Conservation (phyloP, 2,113 vertebrate genomes). For the Nothocercus julius region DNA sequence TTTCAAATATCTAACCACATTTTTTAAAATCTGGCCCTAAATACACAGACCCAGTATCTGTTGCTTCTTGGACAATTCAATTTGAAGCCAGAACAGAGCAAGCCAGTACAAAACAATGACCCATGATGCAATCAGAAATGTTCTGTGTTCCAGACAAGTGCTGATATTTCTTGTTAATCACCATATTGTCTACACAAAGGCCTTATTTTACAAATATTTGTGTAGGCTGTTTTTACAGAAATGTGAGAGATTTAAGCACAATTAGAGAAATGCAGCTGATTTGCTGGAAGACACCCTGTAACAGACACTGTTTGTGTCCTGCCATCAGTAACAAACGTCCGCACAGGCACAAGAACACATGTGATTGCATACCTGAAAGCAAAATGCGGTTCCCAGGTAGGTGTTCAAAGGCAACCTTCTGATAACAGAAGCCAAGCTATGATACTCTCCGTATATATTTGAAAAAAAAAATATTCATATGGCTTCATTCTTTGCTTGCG, state of each 20-base stretch:
- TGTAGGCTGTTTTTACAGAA: neutral
- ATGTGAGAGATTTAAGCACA: neutral
- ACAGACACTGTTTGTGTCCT: neutral
- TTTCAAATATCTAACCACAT: neutral
- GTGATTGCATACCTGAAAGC: neutral
- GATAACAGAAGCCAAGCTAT: neutral
- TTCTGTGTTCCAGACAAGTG: neutral
- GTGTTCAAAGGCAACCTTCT: neutral
- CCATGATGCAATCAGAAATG: neutral
- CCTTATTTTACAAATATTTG: neutral
- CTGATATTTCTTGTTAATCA: neutral
- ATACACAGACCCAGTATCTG: neutral
- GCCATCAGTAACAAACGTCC: neutral
- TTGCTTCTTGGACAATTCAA: neutral
- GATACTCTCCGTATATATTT: neutral
- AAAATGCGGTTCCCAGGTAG: neutral
- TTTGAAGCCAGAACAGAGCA: neutral
- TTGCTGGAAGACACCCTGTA: neutral
- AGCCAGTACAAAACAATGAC: neutral
- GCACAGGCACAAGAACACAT: neutral
- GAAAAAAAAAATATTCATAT: no score
- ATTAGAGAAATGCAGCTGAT: neutral
- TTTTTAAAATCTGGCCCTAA: neutral
- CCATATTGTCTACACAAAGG: neutral
- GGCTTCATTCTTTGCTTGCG: neutral